Conservation (phyloP, 2,797 vertebrate genomes). For the Xerus rutilus region DNA sequence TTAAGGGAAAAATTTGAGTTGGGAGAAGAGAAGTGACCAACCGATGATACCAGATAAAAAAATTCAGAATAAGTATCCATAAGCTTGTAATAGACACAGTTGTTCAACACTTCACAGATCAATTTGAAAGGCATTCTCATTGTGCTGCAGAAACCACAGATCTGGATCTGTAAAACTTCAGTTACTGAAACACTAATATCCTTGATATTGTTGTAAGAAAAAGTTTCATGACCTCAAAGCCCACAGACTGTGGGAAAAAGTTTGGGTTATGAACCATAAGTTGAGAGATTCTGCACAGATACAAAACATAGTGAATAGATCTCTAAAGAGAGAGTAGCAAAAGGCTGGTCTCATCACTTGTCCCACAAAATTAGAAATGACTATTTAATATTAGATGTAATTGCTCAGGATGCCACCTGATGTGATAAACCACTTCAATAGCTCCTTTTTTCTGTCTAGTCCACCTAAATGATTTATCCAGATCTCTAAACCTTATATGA, state of each 20-base stretch:
- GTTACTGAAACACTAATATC: conserved; percentile 50
- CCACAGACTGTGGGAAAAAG: neutral
- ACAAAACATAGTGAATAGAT: neutral
- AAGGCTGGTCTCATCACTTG: neutral
- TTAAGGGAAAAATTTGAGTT: neutral
- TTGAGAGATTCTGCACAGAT: neutral
- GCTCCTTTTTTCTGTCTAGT: conserved; percentile 15
- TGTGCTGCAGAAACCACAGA: conserved; percentile 8
- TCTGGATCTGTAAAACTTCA: neutral
- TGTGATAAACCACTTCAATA: conserved; percentile 1
- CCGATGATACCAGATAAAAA: conserved; percentile 22
- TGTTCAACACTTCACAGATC: conserved; percentile 23
- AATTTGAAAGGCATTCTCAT: conserved; percentile 40
- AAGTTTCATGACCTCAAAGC: conserved; percentile 8
- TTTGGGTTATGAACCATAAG: neutral
- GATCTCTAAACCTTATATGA: conserved; percentile 62
- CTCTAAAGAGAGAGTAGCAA: neutral
- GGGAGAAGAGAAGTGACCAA: conserved; percentile 50
- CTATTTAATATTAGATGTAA: conserved; percentile 57
- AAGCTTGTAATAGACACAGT: conserved; percentile 51
- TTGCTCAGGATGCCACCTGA: conserved; percentile 20
- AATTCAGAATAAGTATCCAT: conserved; percentile 46
- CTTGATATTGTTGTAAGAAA: conserved; percentile 64
- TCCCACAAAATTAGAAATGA: conserved; percentile 56
- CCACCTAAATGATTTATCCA: conserved; percentile 48